Evolutionary conservation across 37 sponge, comb jelly and placozoan genomes (phyloP).

Genomic region (Hexactinellida sp.): DNA sequence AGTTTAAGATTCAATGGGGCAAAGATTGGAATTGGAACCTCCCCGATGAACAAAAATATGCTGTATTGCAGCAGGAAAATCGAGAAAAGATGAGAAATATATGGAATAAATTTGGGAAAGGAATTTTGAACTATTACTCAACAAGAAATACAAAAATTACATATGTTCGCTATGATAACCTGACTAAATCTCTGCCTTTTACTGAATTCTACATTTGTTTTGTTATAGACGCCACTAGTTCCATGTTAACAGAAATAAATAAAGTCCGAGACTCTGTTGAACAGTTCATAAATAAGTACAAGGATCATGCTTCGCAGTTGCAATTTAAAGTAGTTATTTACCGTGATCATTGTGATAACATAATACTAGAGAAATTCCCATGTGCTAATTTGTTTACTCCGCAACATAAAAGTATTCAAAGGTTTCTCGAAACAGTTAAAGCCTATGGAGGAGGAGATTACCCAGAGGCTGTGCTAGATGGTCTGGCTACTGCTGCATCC

Average conservation of each 20-base stretch:
- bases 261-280: background rate
- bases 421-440: background rate
- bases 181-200: background rate
- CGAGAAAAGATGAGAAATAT: background rate
- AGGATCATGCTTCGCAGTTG: background rate
- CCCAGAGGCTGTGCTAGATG: background rate
- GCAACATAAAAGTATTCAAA: background rate
- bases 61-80: background rate
- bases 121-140: conserved; percentile 2
- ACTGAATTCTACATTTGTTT: background rate
- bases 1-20: background rate
- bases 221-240: background rate
- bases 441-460: background rate
- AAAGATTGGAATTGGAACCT: background rate
- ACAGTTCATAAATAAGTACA: background rate
- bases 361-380: background rate
- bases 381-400: background rate
- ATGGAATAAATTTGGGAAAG: background rate
- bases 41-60: background rate
- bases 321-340: background rate
- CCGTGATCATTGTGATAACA: background rate
- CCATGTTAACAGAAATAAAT: background rate
- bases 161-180: background rate
- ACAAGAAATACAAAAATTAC: background rate
- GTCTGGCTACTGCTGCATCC: background rate